These are phyloP conservation scores for human DNA, from an alignment of 2,113 vertebrate species.

Conservation along the genomic window DNA sequence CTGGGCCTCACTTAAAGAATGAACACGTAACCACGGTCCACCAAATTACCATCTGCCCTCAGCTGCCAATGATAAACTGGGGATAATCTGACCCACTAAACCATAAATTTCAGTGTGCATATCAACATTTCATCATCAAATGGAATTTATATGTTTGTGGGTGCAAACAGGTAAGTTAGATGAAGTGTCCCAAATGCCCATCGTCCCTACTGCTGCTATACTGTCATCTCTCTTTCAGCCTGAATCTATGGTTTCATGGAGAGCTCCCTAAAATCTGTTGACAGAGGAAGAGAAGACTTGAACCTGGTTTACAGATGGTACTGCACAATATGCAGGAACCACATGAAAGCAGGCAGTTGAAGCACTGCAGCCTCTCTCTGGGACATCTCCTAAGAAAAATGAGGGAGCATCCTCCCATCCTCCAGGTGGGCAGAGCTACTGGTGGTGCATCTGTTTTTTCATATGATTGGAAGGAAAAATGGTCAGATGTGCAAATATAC, in stretches of 20 bases:
- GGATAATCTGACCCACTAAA: neutral
- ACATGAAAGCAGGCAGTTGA: neutral
- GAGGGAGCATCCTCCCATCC: too few species aligned
- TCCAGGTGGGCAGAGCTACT: neutral
- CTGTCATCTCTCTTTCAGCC: neutral
- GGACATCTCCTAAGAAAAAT: neutral
- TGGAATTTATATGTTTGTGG: neutral
- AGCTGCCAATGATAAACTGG: neutral
- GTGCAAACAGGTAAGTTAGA: neutral
- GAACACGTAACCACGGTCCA: neutral
- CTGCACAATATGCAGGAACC: neutral
- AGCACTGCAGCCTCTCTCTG: neutral
- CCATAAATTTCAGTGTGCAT: neutral
- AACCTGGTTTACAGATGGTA: neutral
- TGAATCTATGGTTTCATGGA: neutral
- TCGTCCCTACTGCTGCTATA: neutral
- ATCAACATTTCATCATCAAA: neutral
- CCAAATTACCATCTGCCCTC: neutral
- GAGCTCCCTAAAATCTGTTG: neutral
- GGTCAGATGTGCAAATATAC: neutral
- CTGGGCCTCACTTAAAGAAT: neutral
- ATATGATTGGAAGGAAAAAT: neutral
- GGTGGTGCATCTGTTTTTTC: neutral
- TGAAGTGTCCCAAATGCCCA: neutral
- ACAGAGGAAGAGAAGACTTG: neutral